Conservation (phyloP, 2,113 vertebrate species). For the Dinomys branickii region DNA sequence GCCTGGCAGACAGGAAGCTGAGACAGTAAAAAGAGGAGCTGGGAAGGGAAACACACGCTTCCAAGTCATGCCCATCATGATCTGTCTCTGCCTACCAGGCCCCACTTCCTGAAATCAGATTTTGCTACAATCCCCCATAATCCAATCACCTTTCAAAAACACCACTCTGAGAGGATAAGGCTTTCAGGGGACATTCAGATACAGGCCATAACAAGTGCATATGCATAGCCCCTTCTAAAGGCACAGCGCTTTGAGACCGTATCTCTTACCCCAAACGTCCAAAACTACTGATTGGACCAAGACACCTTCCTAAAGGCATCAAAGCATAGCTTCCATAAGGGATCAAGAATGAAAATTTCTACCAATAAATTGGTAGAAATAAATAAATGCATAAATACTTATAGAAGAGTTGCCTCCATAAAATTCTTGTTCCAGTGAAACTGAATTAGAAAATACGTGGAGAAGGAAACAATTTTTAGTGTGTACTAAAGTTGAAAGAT, state of each 20-base stretch:
- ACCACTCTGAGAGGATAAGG: background rate
- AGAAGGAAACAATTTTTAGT: background rate
- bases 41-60: background rate
- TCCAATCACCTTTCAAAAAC: background rate
- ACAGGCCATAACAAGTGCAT: background rate
- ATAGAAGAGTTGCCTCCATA: background rate
- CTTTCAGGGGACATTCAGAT: background rate
- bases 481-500: background rate
- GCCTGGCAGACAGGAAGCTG: background rate
- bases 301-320: background rate
- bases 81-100: background rate
- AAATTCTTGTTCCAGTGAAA: background rate
- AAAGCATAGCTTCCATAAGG: background rate
- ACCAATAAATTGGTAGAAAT: too few species aligned
- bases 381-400: too few species aligned
- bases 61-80: background rate
- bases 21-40: background rate
- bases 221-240: background rate
- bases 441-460: background rate
- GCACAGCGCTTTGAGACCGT: background rate
- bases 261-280: background rate
- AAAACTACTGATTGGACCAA: background rate
- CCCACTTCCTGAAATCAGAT: background rate
- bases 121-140: background rate
- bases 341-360: background rate